Evolutionary conservation across 2,888 invertebrate species (phyloP), one percentile per base, ranked within the genome.

Genomic region (Leptothorax acervorum): DNA sequence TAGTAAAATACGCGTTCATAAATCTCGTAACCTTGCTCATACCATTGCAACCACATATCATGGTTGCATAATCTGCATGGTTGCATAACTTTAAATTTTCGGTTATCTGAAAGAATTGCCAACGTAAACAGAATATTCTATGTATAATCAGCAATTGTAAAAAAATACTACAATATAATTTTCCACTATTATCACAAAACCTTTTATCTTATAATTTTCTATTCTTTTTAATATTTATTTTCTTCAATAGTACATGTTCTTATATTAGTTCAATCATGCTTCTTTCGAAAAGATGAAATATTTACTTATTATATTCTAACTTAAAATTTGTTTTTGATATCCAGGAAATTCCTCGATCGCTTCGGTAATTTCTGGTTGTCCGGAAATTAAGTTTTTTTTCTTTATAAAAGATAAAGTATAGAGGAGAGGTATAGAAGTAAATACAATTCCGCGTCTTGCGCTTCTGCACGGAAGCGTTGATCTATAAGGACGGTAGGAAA

Each of bases 401-500:
- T 3, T 66, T 28, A 8, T 42, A 28, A 28, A 60, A n/a, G n/a
- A 18, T 55, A 6, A 62, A 18, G 31, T 23, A 35, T 35, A 35
- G 35, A 35, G 35, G 75, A 51, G 48, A 66, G 15, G 63, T 18
- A 51, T 28, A 11, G 35, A 42, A 48, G 35, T 45, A 66, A 79
- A 83, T 68, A 55, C 51, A 55, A 63, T 39, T 71, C 63, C 63
- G 83, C 82, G 70, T 85, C 73, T 79, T 83, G 79, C 75, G 23
- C 42, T 28, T 45, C 45, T 45, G 65, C 45, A 71, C 66, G 83
- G 85, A 78, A 39, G 66, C 85, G 86, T 78, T 88, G 89, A 90
- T 88, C 88, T 87, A 86, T 87, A 88, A 85, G 74, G 35, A 63
- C 53, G 84, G 35, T 70, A 28, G 53, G 35, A 45, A 9, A 60